Base-by-base conservation (phyloP, 2,113 vertebrate genomes). In the Coryphaenoides rupestris region DNA sequence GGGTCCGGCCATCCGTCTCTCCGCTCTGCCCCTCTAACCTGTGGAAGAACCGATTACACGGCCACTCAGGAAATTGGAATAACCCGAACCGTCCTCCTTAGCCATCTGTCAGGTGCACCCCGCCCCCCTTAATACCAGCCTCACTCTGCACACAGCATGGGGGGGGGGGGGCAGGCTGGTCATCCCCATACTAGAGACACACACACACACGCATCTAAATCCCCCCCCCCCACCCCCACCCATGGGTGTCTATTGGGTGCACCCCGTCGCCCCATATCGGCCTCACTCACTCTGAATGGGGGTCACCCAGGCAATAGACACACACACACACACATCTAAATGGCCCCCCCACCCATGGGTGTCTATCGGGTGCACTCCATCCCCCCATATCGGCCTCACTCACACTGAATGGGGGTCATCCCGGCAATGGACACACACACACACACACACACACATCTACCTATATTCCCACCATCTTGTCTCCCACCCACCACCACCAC, bases 21-120 rank as follows among this genome's bases (percentile, higher is more conserved):
- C 23, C 53, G 55, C 57, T 63, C 57, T 57, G 19, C 33, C 50
- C 45, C 47, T 50, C 6, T 17, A 58, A 13, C 54, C 24, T 55
- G 33, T 33, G 55, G 5, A 45, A 57, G 28, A 56, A 55, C 21
- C 54, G 12, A 21, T 22, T 22, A 15, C 14, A 14, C 54, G 46
- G 21, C 57, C 46, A 49, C 16, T 57, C 45, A 50, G 23, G 47
- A 24, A 58, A 64, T 52, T 19, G 1, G 17, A 56, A 54, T 45
- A 58, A 60, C 55, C 50, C 21, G 21, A 14, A 55, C 54, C 21
- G 21, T 24, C 47, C 24, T 24, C 47, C 24, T 22, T 50, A 10
- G 23, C 58, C 28, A 66, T 57, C 23, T 56, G 21, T 19, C 2
- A 24, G 60, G 46, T 21, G 17, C 52, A 19, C 12, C 6, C 19